Conservation (phyloP, 2,113 vertebrate genomes). For the Acrocephalus arundinaceus region DNA sequence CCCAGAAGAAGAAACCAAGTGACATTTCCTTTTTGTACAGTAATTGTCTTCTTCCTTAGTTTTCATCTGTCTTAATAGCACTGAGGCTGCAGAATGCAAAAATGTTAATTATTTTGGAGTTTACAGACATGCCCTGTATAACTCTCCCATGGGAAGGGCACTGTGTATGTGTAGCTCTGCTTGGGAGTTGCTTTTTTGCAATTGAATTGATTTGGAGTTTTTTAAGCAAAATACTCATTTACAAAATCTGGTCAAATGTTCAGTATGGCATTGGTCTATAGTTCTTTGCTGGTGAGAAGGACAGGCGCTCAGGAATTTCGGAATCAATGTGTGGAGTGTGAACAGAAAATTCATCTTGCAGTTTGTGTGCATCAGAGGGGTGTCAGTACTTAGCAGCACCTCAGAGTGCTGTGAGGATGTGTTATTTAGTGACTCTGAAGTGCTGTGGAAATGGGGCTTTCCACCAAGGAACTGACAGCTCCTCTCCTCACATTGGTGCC, state of each 20-base stretch:
- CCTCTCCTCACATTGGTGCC: background rate
- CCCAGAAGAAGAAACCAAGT: background rate
- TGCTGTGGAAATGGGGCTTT: background rate
- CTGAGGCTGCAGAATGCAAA: background rate
- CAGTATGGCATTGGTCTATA: background rate
- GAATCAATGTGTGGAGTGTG: background rate
- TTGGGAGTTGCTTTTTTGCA: background rate
- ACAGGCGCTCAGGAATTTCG: background rate
- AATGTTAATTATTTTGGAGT: background rate
- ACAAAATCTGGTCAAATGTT: background rate
- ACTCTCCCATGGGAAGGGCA: background rate
- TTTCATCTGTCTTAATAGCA: background rate
- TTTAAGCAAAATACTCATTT: background rate
- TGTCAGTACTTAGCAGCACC: background rate
- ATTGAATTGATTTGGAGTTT: background rate
- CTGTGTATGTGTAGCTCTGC: background rate
- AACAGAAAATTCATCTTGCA: background rate
- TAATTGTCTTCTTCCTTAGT: background rate
- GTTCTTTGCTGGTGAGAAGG: background rate
- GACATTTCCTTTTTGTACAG: background rate
- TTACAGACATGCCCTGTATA: accelerated
- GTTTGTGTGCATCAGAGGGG: background rate
- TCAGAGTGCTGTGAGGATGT: background rate
- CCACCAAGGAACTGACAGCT: background rate
- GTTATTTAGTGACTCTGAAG: background rate